These are phyloP conservation scores for Platorchestia sp. DNA, from an alignment of 1,140 invertebrate species.

Conservation along the genomic window DNA sequence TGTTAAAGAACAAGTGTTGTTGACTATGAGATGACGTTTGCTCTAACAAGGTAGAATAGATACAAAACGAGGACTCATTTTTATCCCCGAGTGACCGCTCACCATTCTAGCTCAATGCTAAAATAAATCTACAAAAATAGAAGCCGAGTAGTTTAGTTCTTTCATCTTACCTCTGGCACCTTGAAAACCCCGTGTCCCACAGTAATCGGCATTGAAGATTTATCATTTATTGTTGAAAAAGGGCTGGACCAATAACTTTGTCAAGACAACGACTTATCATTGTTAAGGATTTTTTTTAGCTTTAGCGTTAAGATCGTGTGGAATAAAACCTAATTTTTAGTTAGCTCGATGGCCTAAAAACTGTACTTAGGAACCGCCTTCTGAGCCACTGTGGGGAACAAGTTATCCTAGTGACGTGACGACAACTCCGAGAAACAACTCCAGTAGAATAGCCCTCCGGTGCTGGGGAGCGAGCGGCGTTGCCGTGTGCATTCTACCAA, in stretches of 20 bases:
- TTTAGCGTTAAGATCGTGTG: slow-evolving; percentile 11
- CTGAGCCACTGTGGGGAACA: not conserved
- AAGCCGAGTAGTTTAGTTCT: slow-evolving; percentile 39
- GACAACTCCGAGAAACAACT: not conserved
- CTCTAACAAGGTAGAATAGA: slow-evolving; percentile 38
- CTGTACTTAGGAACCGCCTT: not conserved
- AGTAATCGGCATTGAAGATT: not conserved
- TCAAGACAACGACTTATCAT: slow-evolving; percentile 43
- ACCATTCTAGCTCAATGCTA: slow-evolving; percentile 21
- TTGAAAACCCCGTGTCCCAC: not conserved
- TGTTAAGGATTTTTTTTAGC: slow-evolving; percentile 40
- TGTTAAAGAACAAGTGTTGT: slow-evolving; percentile 19
- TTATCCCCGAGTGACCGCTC: not conserved
- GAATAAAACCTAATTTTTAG: not conserved
- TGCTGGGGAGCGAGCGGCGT: not conserved
- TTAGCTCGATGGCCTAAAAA: not conserved
- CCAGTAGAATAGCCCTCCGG: not conserved
- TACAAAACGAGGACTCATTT: not conserved
- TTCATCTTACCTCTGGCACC: not conserved
- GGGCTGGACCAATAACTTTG: slow-evolving; percentile 17
- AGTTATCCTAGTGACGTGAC: not conserved
- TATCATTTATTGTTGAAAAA: not conserved
- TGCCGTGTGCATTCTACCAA: not conserved
- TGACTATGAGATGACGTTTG: slow-evolving; percentile 48
- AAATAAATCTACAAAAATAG: slow-evolving; percentile 11